Conservation (phyloP, 1,140 invertebrate species). For the Scaptomyza pallida region DNA sequence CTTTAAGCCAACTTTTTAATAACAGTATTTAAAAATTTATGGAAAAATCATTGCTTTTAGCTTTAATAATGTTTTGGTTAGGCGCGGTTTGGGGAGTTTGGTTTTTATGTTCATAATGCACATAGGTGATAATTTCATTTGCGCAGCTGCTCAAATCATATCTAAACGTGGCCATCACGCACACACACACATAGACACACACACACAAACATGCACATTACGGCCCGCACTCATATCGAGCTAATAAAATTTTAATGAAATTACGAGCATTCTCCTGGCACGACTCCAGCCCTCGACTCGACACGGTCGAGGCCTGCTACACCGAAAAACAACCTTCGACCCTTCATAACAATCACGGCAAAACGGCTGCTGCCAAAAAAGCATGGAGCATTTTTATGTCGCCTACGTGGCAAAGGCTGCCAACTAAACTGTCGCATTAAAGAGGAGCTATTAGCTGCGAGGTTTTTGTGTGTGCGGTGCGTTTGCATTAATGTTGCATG, state of each 20-base stretch:
- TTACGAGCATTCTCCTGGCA: conserved; percentile 58
- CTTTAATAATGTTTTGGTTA: neutral
- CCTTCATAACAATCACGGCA: conserved; percentile 75
- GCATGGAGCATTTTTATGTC: conserved; percentile 61
- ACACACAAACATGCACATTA: conserved; percentile 5
- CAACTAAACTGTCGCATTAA: conserved; percentile 74
- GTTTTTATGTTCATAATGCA: conserved; percentile 57
- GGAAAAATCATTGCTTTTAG: neutral
- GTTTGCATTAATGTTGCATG: conserved; percentile 77
- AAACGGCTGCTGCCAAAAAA: conserved; percentile 19
- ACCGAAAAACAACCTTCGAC: conserved; percentile 42
- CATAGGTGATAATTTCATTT: conserved; percentile 82
- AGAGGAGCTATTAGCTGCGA: conserved; percentile 70
- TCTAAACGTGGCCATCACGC: conserved; percentile 36
- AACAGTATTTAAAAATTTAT: neutral
- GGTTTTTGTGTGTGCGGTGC: conserved; percentile 18
- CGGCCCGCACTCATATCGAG: conserved; percentile 57
- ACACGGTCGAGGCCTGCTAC: neutral
- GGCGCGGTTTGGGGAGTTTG: conserved; percentile 12
- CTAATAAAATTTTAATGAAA: conserved; percentile 83
- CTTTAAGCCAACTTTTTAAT: too few species aligned
- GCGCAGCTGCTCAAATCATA: conserved; percentile 59
- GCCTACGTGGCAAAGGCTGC: conserved; percentile 57
- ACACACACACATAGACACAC: conserved; percentile 5
- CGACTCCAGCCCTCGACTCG: conserved; percentile 13